Evolutionary conservation across 2,113 vertebrate species (phyloP).

Genomic region (Brachypteracias leptosomus): DNA sequence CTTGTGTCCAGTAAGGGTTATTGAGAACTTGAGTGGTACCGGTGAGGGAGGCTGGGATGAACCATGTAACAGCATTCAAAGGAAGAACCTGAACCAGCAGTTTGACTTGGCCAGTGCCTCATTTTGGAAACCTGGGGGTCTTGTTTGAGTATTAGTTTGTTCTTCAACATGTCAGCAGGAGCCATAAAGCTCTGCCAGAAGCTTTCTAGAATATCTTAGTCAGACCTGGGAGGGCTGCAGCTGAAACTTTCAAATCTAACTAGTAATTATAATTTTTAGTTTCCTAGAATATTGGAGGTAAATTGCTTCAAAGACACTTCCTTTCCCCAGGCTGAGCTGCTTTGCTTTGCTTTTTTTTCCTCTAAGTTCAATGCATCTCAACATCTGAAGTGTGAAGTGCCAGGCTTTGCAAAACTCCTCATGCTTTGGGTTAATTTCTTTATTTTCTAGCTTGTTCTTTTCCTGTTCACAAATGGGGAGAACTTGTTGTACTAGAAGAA

Average conservation of each 20-base stretch:
- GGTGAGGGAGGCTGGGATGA: neutral
- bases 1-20: neutral
- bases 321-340: neutral
- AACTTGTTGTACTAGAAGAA: neutral
- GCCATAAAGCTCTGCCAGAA: neutral
- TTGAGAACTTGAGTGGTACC: neutral
- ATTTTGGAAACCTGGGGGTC: conserved; percentile 12
- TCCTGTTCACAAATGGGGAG: rapidly evolving
- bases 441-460: neutral
- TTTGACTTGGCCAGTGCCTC: neutral
- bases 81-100: neutral
- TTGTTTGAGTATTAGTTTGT: neutral
- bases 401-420: neutral
- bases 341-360: neutral
- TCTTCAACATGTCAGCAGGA: neutral
- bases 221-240: neutral
- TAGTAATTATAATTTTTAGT: neutral
- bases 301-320: neutral
- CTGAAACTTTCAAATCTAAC: conserved; percentile 1
- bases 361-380: neutral
- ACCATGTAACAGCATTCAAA: neutral
- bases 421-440: neutral
- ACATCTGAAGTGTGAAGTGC: neutral
- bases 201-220: neutral
- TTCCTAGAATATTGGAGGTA: neutral